A percentile compares a stretch with the other conserved stretches of the same genome.
Conservation (phyloP, 2,888 invertebrate species). For the Rhyacophila evoluta region DNA sequence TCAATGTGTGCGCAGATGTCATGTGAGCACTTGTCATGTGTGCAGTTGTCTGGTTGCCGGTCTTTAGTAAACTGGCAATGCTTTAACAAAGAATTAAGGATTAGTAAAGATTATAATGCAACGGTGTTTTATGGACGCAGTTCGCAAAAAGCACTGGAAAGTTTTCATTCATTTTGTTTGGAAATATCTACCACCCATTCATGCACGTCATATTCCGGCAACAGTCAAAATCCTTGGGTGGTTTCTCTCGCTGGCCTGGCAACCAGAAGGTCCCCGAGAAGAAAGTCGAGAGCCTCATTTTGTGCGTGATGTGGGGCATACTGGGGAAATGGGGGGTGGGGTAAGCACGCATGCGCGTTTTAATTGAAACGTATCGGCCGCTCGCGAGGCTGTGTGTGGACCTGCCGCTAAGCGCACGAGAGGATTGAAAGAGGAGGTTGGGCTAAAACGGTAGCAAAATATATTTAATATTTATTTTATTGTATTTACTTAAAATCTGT, state of each 20-base stretch:
- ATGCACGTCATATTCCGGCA: background rate
- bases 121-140: no score
- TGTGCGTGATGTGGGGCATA: background rate
- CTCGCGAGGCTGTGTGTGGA: background rate
- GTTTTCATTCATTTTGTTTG: no score
- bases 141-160: no score
- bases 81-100: no score
- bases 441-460: background rate
- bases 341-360: slow-evolving; percentile 14
- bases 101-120: no score
- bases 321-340: background rate
- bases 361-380: slow-evolving; percentile 15
- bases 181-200: no score
- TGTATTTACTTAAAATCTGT: no score
- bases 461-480: no score
- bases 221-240: background rate
- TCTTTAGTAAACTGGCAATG: no score
- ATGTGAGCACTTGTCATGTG: no score
- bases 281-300: slow-evolving; percentile 23
- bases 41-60: no score
- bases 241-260: background rate
- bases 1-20: no score
- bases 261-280: background rate
- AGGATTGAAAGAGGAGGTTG: background rate
- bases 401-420: slow-evolving; percentile 9